A percentile compares a stretch with the other conserved stretches of the same genome.
phyloP scores from a whole-genome alignment of 2,113 vertebrate species.

The Melierax canorus region DNA sequence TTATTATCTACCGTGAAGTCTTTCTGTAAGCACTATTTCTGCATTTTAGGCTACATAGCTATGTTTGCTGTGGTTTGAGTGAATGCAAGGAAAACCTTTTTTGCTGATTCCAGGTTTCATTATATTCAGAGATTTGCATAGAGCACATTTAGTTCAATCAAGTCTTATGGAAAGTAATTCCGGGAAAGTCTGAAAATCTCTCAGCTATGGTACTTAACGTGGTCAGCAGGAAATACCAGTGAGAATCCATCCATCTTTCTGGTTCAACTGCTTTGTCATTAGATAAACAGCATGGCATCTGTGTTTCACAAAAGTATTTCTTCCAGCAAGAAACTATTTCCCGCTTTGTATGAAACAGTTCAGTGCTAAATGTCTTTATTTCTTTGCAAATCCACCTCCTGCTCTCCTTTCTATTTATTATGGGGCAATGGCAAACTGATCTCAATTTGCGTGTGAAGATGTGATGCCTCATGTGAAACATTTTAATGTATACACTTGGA shows the following conservation, averaged over 20 bases:
- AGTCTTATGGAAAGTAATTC: neutral
- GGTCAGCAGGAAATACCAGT: constrained; percentile 31
- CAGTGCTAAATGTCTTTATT: neutral
- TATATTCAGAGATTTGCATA: constrained; percentile 33
- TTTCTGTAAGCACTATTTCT: neutral
- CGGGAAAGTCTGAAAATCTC: constrained; percentile 15
- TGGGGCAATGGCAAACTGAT: neutral
- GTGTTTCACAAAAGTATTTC: neutral
- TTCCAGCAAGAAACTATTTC: constrained; percentile 1
- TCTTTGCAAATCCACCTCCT: neutral
- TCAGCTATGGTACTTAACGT: neutral
- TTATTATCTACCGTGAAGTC: constrained; percentile 17
- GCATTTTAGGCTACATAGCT: neutral
- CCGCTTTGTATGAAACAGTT: neutral
- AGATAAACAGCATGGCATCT: constrained; percentile 43
- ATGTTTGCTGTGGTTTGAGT: neutral
- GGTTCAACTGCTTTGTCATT: constrained; percentile 51
- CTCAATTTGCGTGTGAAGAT: neutral
- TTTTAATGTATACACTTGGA: neutral
- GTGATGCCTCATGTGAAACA: neutral
- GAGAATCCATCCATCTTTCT: constrained; percentile 45
- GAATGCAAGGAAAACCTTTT: neutral
- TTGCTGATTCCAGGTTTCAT: neutral
- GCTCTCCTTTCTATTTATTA: neutral
- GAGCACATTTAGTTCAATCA: constrained; percentile 14